These are phyloP conservation scores for Toxonevra muliebris DNA, from an alignment of 2,888 invertebrate genomes.

Conservation along the genomic window DNA sequence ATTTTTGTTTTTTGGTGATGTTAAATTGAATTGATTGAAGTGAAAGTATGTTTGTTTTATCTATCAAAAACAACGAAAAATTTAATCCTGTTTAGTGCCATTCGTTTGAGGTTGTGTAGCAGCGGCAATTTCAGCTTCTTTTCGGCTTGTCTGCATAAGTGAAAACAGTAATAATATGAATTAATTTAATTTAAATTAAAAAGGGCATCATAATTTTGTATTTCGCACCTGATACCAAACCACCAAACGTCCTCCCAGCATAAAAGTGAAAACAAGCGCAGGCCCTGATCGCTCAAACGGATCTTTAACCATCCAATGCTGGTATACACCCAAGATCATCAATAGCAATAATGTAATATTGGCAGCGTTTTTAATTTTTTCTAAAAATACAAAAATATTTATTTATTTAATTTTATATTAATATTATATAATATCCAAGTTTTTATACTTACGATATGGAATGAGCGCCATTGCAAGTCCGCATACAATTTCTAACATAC, in stretches of 20 bases:
- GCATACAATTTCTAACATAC: slow-evolving; percentile 84
- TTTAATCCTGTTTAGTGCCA: slow-evolving; percentile 71
- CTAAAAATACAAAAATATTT: too few relatives aligned
- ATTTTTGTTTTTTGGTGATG: background rate
- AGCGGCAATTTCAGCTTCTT: slow-evolving; percentile 67
- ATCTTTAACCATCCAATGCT: slow-evolving; percentile 91
- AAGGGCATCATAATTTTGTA: background rate
- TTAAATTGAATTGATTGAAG: background rate
- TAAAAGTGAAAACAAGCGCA: slow-evolving; percentile 90
- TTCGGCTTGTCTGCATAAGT: slow-evolving; percentile 67
- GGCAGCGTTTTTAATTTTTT: slow-evolving; percentile 88
- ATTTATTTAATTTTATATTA: too few relatives aligned
- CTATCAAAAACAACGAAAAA: slow-evolving; percentile 13
- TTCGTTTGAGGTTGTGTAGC: slow-evolving; percentile 69
- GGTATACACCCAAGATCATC: slow-evolving; percentile 91
- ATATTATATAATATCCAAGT: background rate
- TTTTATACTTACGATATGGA: slow-evolving; percentile 78
- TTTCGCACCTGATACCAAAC: slow-evolving; percentile 72
- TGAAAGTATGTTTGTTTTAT: background rate
- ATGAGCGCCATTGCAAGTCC: slow-evolving; percentile 83
- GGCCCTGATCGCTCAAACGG: slow-evolving; percentile 92
- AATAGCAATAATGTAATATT: slow-evolving; percentile 84
- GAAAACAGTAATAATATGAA: slow-evolving; percentile 12
- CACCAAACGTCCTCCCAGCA: slow-evolving; percentile 88
- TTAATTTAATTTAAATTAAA: background rate